Conservation (phyloP, 2,888 invertebrate species). For the Phasia obesa region DNA sequence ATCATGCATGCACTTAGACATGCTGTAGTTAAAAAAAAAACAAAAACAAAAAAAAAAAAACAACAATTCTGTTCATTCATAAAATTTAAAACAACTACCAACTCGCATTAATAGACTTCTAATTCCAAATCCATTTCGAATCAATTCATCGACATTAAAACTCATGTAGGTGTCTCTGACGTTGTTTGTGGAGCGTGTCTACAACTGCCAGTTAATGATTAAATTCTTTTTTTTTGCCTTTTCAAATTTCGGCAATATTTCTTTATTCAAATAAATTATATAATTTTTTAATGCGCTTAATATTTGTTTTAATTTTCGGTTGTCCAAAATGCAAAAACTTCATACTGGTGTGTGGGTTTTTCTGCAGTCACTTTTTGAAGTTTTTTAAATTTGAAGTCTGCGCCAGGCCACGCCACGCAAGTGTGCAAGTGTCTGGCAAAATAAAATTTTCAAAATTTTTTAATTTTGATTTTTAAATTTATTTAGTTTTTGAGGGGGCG, state of each 20-base stretch:
- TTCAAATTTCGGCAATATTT: slow-evolving; percentile 16
- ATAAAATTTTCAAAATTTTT: neutral
- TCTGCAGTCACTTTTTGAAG: slow-evolving; percentile 21
- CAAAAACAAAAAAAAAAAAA: neutral
- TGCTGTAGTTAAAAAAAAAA: neutral
- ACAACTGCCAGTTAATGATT: slow-evolving; percentile 45
- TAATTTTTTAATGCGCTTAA: slow-evolving; percentile 46
- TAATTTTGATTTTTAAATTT: slow-evolving; percentile 4
- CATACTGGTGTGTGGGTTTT: slow-evolving; percentile 19
- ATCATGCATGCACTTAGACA: slow-evolving; percentile 46
- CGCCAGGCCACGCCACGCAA: slow-evolving; percentile 39
- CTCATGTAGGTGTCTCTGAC: slow-evolving; percentile 59
- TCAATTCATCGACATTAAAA: slow-evolving; percentile 44
- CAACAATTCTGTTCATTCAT: slow-evolving; percentile 50
- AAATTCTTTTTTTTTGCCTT: slow-evolving; percentile 33
- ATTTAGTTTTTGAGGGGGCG: neutral
- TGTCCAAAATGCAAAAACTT: slow-evolving; percentile 36
- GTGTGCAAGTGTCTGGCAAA: slow-evolving; percentile 26
- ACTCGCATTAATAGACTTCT: slow-evolving; percentile 29
- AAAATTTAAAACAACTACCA: slow-evolving; percentile 30
- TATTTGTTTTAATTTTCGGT: slow-evolving; percentile 49
- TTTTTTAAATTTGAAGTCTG: neutral
- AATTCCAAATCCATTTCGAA: slow-evolving; percentile 42
- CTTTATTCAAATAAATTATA: slow-evolving; percentile 34
- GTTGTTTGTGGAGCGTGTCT: slow-evolving; percentile 55